Conservation (phyloP, 2,113 vertebrate genomes). For the Chascanopsetta lugubris region DNA sequence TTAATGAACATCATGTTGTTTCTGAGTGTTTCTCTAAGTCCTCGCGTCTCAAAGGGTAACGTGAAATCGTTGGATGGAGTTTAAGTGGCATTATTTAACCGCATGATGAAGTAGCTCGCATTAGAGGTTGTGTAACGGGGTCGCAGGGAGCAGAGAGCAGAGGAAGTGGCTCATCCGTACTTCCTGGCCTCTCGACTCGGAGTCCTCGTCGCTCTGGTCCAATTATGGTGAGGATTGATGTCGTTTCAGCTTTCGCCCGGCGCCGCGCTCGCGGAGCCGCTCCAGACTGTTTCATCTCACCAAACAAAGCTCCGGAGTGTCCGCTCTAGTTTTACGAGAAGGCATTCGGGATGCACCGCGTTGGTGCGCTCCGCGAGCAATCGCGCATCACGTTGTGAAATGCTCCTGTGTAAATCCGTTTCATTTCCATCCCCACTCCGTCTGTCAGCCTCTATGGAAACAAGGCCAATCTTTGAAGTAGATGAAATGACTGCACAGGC, state of each 20-base stretch:
- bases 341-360: background rate
- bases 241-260: background rate
- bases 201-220: conserved; percentile 13
- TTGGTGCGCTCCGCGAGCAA: too few species aligned
- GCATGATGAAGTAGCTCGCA: conserved; percentile 2
- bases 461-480: conserved; percentile 29
- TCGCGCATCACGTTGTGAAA: conserved; percentile 19
- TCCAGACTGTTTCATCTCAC: background rate
- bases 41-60: background rate
- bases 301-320: conserved; percentile 3
- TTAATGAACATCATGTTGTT: too few species aligned
- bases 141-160: background rate
- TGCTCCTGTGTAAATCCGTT: conserved; percentile 19
- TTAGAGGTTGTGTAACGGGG: background rate
- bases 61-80: background rate
- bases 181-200: background rate
- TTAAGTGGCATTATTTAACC: background rate
- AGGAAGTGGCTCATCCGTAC: background rate
- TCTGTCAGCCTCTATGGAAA: conserved; percentile 28
- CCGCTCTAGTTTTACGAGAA: background rate
- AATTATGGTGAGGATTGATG: conserved; percentile 24
- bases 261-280: conserved; percentile 6
- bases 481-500: background rate
- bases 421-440: conserved; percentile 2
- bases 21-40: too few species aligned